Evolutionary conservation across 2,888 invertebrate species (phyloP).

Genomic region (Podabrus alpinus): DNA sequence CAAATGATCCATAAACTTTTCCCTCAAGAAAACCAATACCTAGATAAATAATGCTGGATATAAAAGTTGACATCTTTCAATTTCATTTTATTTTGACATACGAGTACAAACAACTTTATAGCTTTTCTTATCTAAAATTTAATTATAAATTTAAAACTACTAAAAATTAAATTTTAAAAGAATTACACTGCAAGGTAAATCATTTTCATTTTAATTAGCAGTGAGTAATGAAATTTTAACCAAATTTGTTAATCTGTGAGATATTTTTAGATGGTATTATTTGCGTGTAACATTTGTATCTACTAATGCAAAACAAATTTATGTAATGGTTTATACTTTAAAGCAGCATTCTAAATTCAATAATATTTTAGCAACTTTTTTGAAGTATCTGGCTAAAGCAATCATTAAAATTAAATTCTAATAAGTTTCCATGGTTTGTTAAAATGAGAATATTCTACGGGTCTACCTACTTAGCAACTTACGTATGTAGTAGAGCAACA

Average conservation of each 20-base stretch:
- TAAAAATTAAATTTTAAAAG: not conserved
- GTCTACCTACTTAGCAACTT: no score
- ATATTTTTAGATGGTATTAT: not conserved
- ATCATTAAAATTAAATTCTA: no score
- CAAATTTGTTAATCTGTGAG: not conserved
- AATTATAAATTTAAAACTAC: not conserved
- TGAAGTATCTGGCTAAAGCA: no score
- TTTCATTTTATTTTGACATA: not conserved
- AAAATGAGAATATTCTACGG: no score
- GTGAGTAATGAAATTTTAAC: no score
- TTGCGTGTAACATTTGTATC: not conserved
- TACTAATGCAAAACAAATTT: not conserved
- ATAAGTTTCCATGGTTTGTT: no score
- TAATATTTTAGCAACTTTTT: no score
- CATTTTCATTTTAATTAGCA: no score
- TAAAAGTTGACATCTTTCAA: not conserved
- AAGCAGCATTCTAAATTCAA: not conserved
- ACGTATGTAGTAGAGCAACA: no score
- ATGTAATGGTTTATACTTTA: not conserved
- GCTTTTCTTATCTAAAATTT: not conserved
- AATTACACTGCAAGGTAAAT: no score
- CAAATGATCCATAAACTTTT: not conserved
- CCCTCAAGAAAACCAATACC: not conserved
- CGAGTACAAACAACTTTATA: not conserved
- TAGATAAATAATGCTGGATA: not conserved